Base-by-base conservation (phyloP, 2,113 vertebrate species). In the Fukomys damarensis region DNA sequence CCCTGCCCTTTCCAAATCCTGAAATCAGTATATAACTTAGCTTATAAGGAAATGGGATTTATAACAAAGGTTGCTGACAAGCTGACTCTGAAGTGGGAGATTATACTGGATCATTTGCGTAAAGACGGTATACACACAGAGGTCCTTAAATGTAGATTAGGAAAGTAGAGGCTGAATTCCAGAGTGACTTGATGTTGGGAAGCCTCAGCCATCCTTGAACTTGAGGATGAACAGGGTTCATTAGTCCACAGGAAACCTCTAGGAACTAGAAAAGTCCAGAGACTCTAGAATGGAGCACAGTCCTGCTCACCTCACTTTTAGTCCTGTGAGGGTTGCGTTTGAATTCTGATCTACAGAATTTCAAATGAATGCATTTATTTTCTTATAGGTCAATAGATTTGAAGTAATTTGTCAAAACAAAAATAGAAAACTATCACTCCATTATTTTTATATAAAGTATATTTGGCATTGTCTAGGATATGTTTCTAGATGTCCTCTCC, bases 171-270 rank as follows among this genome's bases (percentile, higher is more conserved):
- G 4, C 7, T 41, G 14, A 92, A 4, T 13, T 12, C 1, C 13
- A 41, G 12, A 54, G 4, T 24, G 28, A 49, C 3, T 1, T 0
- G 32, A 43, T 2, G 0, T 32, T 32, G 79, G 4, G 86, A 82
- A 77, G 26, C 22, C 19, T 35, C 24, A 41, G 12, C 0, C 7
- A 30, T 10, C 52, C 14, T 0, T 83, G 24, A 10, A 59, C 14
- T n/a, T 94, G n/a, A 89, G 79, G 59, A 52, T 32, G 10, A 46
- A 61, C 72, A n/a, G 2, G 8, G 9, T 17, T 0, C n/a, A 30
- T 6, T 32, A 16, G 32, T 20, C 14, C 1, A 1, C 8, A 30
- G 41, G 26, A 11, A 65, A 1, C 0, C 26, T 58, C 24, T 16
- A 79, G 65, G 52, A 63, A 4, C 17, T 72, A 22, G 30, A 87